Evolutionary conservation across 2,797 vertebrate species (phyloP).

Genomic region (Notolepis coatsorum): DNA sequence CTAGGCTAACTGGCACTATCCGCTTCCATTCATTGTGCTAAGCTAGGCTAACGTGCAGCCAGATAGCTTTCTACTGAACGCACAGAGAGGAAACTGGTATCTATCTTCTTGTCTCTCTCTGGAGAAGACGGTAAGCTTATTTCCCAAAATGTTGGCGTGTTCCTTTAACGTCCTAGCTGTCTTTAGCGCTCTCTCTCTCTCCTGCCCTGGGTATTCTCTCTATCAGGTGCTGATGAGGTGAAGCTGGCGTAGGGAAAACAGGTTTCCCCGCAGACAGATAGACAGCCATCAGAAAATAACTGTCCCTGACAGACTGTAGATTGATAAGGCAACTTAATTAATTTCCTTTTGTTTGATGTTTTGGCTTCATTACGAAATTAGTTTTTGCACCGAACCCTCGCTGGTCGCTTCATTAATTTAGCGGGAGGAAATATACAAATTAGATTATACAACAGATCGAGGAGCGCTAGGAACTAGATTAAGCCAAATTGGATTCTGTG

Average conservation of each 20-base stretch:
- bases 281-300: slow-evolving; percentile 63
- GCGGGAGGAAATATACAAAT: slow-evolving; percentile 78
- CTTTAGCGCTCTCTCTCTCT: slow-evolving; percentile 31
- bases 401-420: slow-evolving; percentile 75
- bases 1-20: too few species aligned
- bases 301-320: slow-evolving; percentile 72
- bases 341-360: slow-evolving; percentile 81
- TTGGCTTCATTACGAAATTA: slow-evolving; percentile 76
- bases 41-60: too few species aligned
- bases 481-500: slow-evolving; percentile 78
- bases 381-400: slow-evolving; percentile 51
- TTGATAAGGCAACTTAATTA: slow-evolving; percentile 83
- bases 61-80: too few species aligned
- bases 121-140: too few species aligned
- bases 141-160: too few species aligned
- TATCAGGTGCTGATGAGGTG: slow-evolving; percentile 44
- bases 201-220: slow-evolving; percentile 63
- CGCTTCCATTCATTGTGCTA: too few species aligned
- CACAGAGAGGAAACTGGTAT: too few species aligned
- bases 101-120: too few species aligned
- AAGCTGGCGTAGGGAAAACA: slow-evolving; percentile 55
- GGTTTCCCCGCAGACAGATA: slow-evolving; percentile 59
- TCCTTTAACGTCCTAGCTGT: slow-evolving; percentile 45
- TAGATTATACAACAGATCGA: slow-evolving; percentile 78
- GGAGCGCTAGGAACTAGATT: slow-evolving; percentile 74